Base-by-base conservation (phyloP, 53 echinoderm and acorn worm species). In the Zoroaster sp. region DNA sequence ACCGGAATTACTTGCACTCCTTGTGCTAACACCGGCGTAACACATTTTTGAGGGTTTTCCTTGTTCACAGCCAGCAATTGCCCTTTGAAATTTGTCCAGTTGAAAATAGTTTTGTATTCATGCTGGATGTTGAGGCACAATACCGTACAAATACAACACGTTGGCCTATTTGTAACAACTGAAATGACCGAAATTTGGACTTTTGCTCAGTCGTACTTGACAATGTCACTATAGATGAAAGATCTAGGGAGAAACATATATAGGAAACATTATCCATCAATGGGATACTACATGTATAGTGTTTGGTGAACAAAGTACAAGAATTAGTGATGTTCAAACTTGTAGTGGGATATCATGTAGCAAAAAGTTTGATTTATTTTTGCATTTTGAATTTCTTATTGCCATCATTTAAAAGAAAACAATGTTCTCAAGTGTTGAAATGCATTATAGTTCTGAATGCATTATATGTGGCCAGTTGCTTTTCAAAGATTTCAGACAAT, bases 1-100 rank as follows among this genome's bases (percentile, higher is more conserved):
- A 79, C 79, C 35, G 55, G 79, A 37, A 31, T 79, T 79, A 63
- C 59, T 37, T 59, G 63, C 37, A 39, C n/a, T n/a, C n/a, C n/a
- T n/a, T n/a, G n/a, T n/a, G n/a, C n/a, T n/a, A n/a, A n/a, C 54
- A 34, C 55, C 38, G n/a, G 54, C 31, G 20, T 21, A 79, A 63
- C 12, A 1, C 8, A 11, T 28, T 44, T 28, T 43, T 15, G 9
- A 8, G 5, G 31, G 9, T 75, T 46, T 4, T 35, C 35, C 49
- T 30, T 14, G 14, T 46, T 76, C 76, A 9, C 59, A 79, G 55
- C 79, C 38, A 70, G 41, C n/a, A 35, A 13, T 49, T 71, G 85
- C 85, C 43, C 85, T 85, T 85, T 85, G 85, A 85, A 85, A 69
- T 85, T 85, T 85, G 85, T 85, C 85, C 71, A 85, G 85, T 47